Evolutionary conservation across 37 sponge, comb jelly and placozoan genomes (phyloP), one percentile per base, ranked within the genome.

Genomic region (Crambe crambe): DNA sequence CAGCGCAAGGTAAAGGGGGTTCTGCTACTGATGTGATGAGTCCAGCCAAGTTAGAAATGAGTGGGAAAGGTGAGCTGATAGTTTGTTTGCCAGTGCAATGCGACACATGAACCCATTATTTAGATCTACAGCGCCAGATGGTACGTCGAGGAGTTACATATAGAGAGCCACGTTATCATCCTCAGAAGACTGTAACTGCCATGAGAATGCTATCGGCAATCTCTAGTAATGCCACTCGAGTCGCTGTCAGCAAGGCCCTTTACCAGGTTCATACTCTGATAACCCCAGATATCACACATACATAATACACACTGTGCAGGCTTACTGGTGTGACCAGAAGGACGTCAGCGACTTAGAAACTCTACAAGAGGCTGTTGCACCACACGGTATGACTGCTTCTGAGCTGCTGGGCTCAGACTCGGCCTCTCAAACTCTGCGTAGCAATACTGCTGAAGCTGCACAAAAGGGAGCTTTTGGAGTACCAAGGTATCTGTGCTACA

Each of bases 401-500:
- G 27, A 80, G 17, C 47, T 84, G 0, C 35, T 88, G 5, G 32
- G 44, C 0, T 76, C 70, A 27, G 69, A 72, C 5, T 29, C 34
- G n/a, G 86, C 76, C 20, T 95, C 91, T 41, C 27, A 71, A 15
- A 40, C 32, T 20, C 77, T 96, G 31, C 74, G 78, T 57, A 35
- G 54, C 27, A 90, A 93, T 80, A 96, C 97, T 3, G n/a, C 81
- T 30, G 92, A 93, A 59, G 97, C 94, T 35, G 78, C 77, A 30
- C 67, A 79, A 2, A 81, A 79, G 43, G 97, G 97, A 68, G 97
- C 89, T 22, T 97, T 94, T 80, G 95, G 97, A 40, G 94, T 97
- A 5, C 97, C 97, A 40, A 75, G 87, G 96, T 92, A 62, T 34
- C 68, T 37, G 12, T 15, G 12, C 51, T 15, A 6, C 12, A 47